Base-by-base conservation (phyloP, 2,888 invertebrate species). In the Orthosia cruda region DNA sequence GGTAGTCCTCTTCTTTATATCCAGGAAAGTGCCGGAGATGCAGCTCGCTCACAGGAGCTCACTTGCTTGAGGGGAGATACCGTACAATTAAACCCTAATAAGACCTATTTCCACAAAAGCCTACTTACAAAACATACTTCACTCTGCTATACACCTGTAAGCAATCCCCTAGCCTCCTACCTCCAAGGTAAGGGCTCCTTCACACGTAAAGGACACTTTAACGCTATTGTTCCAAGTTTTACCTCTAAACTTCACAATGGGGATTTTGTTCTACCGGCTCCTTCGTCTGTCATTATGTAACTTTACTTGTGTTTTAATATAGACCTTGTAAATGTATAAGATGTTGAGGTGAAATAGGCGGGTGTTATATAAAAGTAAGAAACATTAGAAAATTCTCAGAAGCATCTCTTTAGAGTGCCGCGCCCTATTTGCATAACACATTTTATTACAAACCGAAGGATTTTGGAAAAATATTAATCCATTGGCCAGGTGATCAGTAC, bases 231-330 rank as follows among this genome's bases (percentile, higher is more conserved):
- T 62, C 72, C 64, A 70, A 61, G 61, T 68, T 72, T 65, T 59
- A 58, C 61, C 65, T 64, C 61, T 57, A 78, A 78, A 79, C 72
- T 79, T 63, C 49, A 81, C 79, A 80, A 80, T 78, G 13, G 45
- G 32, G 57, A 68, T 58, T 68, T 73, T 78, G 57, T 80, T 45
- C 64, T 57, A 47, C 54, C 20, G 13, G 12, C 26, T 50, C 62
- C 52, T 23, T 58, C n/a, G 32, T 20, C 73, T 49, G 57, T 20
- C 47, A 62, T 67, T 72, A 65, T 40, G 45, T 65, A 52, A 54
- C 52, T 16, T 59, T 16, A 64, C 40, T 64, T 69, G 32, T 47
- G 18, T 65, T 69, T 57, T 57, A 65, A 65, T 18, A 50, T 67
- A 68, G 58, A 11, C 16, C n/a, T 65, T 68, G 47, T 4, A 26